Conservation (phyloP, 2,888 invertebrate species). For the Apantesis nais region DNA sequence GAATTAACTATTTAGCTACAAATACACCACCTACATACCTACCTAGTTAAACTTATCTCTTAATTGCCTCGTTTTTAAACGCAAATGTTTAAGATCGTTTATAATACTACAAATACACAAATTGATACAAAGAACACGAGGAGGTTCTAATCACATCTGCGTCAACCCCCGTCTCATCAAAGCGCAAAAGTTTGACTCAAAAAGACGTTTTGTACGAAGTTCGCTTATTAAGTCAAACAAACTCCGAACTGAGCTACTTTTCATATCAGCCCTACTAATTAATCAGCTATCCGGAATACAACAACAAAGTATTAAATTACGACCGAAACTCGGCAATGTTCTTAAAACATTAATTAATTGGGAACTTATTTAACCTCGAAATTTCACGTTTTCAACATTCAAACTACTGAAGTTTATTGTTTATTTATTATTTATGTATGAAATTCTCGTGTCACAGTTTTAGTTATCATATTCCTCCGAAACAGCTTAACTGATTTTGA, state of each 20-base stretch:
- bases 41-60: background rate
- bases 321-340: conserved; percentile 57
- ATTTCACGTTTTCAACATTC: conserved; percentile 5
- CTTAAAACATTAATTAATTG: conserved; percentile 70
- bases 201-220: conserved; percentile 78
- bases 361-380: conserved; percentile 52
- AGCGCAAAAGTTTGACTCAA: conserved; percentile 71
- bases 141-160: conserved; percentile 65
- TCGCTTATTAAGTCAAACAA: conserved; percentile 78
- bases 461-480: too few species aligned
- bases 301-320: conserved; percentile 79
- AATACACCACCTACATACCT: background rate
- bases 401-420: conserved; percentile 7
- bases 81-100: background rate
- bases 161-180: conserved; percentile 67
- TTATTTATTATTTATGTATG: background rate
- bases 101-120: conserved; percentile 5
- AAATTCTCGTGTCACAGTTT: too few species aligned
- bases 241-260: conserved; percentile 65
- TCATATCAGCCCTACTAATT: conserved; percentile 80
- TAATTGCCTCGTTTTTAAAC: too few species aligned
- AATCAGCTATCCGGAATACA: conserved; percentile 73
- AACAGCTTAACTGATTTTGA: too few species aligned
- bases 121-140: conserved; percentile 43
- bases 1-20: background rate